Evolutionary conservation across 2,888 invertebrate species (phyloP).

Genomic region (Xanthia togata): DNA sequence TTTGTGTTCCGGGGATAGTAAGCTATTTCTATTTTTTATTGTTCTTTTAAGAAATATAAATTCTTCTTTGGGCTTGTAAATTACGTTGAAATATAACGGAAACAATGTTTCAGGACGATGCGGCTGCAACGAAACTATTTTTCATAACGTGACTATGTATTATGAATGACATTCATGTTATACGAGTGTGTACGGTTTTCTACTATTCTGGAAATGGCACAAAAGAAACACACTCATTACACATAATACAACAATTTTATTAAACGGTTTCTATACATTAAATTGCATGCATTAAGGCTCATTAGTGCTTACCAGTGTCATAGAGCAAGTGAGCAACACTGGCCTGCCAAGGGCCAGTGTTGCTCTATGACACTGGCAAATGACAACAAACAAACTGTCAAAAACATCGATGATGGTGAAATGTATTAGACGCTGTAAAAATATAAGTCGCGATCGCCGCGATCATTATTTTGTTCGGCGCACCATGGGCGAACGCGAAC

Average conservation of each 20-base stretch:
- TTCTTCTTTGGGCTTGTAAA: constrained; percentile 15
- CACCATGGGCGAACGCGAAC: not conserved
- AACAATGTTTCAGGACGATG: constrained; percentile 33
- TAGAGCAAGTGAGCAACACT: too few relatives aligned
- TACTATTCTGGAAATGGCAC: not conserved
- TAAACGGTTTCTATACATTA: not conserved
- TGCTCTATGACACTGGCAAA: too few relatives aligned
- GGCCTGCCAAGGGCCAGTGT: too few relatives aligned
- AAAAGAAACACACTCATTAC: not conserved
- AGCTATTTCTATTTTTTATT: constrained; percentile 39
- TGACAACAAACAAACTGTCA: too few relatives aligned
- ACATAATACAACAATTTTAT: not conserved
- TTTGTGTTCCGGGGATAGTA: constrained; percentile 54
- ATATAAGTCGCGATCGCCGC: not conserved
- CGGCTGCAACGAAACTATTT: constrained; percentile 21
- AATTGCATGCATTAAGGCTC: not conserved
- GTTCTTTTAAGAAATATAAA: constrained; percentile 20
- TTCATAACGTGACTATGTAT: constrained; percentile 30
- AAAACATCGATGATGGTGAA: not conserved
- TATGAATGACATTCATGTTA: constrained; percentile 8
- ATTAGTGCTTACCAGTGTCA: too few relatives aligned
- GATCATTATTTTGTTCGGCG: not conserved
- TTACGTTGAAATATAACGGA: constrained; percentile 34
- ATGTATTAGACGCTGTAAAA: not conserved
- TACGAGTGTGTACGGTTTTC: not conserved